Evolutionary conservation across 2,113 vertebrate species (phyloP).

Genomic region (Ahaetulla prasina): DNA sequence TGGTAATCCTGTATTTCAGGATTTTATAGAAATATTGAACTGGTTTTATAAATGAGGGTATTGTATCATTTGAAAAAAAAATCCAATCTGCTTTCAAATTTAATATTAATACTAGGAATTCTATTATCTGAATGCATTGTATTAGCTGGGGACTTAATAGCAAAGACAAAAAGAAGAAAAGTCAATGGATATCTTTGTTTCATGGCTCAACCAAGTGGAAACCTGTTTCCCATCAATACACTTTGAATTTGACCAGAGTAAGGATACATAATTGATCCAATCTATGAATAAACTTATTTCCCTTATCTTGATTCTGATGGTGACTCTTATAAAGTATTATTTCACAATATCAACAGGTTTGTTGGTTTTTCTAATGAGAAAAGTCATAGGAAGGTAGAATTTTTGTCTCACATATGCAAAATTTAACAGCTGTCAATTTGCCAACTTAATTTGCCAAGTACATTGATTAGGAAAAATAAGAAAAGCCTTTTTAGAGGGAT

Average conservation of each 20-base stretch:
- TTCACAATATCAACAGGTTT: neutral
- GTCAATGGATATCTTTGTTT: neutral
- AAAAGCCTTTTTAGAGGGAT: neutral
- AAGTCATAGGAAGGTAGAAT: neutral
- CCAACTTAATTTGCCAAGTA: neutral
- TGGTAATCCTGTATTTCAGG: neutral
- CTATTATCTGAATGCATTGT: neutral
- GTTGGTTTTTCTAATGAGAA: neutral
- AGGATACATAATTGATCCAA: neutral
- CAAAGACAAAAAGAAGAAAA: neutral
- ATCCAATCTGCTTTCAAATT: neutral
- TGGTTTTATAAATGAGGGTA: neutral
- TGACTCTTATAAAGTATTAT: neutral
- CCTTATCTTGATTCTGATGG: neutral
- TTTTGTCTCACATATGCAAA: neutral
- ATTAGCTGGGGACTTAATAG: neutral
- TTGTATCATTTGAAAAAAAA: neutral
- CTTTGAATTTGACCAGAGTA: neutral
- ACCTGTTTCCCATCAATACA: neutral
- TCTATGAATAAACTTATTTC: neutral
- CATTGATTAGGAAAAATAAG: neutral
- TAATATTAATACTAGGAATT: neutral
- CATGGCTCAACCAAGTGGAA: neutral
- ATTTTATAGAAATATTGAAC: neutral
- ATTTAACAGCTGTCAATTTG: neutral